phyloP scores from a whole-genome alignment of 2,113 vertebrate species.

The Phoenicopterus ruber region DNA sequence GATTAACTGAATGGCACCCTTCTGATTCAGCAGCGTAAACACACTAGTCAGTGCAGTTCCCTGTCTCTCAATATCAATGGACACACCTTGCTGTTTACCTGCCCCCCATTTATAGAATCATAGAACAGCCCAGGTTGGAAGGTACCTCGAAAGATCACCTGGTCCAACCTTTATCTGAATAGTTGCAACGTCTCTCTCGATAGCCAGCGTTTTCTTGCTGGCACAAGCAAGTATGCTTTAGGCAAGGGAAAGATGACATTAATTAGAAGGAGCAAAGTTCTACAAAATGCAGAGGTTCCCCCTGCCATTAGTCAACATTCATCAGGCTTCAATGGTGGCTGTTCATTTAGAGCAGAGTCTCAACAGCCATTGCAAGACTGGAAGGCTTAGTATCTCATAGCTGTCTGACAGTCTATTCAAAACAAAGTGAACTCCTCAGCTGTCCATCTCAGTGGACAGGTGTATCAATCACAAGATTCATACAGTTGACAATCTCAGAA shows the following conservation, averaged over 20 bases:
- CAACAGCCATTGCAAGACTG: background rate
- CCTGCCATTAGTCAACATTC: background rate
- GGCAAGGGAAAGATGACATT: background rate
- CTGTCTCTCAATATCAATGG: background rate
- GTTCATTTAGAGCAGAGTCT: background rate
- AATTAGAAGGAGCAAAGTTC: background rate
- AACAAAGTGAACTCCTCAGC: background rate
- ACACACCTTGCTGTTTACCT: background rate
- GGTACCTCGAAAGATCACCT: background rate
- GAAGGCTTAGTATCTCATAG: background rate
- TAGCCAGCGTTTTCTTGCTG: background rate
- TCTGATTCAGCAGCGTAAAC: background rate
- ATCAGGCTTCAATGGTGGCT: background rate
- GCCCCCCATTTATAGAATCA: background rate
- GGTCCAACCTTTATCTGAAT: background rate
- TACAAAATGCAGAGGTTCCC: background rate
- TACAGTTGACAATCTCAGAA: background rate
- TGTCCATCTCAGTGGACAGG: background rate
- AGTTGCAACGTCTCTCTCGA: background rate
- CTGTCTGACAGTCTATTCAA: background rate
- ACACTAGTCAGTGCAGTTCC: background rate
- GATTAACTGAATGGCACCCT: background rate
- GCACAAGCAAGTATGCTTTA: background rate
- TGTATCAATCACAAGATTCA: rapidly evolving
- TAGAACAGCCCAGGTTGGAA: background rate